These are phyloP conservation scores for Brachypterus glaber DNA, from an alignment of 2,888 invertebrate genomes.

Conservation along the genomic window DNA sequence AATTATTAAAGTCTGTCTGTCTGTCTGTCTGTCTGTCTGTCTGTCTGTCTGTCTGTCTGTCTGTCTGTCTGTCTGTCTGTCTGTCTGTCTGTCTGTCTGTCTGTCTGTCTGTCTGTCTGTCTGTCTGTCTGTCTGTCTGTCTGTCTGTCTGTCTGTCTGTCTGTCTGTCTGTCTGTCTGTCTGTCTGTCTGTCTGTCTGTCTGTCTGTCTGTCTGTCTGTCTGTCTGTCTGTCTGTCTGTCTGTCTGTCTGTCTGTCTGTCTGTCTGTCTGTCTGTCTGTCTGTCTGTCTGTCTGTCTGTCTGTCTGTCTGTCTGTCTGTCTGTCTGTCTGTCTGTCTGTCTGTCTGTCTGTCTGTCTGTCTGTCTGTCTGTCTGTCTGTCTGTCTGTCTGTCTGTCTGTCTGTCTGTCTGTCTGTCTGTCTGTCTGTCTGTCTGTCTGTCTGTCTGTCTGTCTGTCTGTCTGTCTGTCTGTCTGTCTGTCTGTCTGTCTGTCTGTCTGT, in stretches of 20 bases:
- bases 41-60: slow-evolving; percentile 2
- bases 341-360: slow-evolving; percentile 2
- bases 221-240: slow-evolving; percentile 2
- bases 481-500: slow-evolving; percentile 2
- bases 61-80: slow-evolving; percentile 2
- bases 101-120: slow-evolving; percentile 2
- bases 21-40: slow-evolving; percentile 2
- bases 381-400: slow-evolving; percentile 2
- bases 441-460: slow-evolving; percentile 2
- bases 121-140: slow-evolving; percentile 2
- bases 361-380: slow-evolving; percentile 2
- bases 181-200: slow-evolving; percentile 2
- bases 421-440: slow-evolving; percentile 2
- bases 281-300: slow-evolving; percentile 2
- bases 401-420: slow-evolving; percentile 2
- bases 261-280: slow-evolving; percentile 2
- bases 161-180: slow-evolving; percentile 2
- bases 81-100: slow-evolving; percentile 2
- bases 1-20: slow-evolving; percentile 2
- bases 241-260: slow-evolving; percentile 2
- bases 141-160: slow-evolving; percentile 2
- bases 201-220: slow-evolving; percentile 2
- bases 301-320: slow-evolving; percentile 2
- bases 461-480: slow-evolving; percentile 2
- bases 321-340: slow-evolving; percentile 2